phyloP scores from a whole-genome alignment of 2,113 vertebrate genomes.

The Colossoma macropomum region DNA sequence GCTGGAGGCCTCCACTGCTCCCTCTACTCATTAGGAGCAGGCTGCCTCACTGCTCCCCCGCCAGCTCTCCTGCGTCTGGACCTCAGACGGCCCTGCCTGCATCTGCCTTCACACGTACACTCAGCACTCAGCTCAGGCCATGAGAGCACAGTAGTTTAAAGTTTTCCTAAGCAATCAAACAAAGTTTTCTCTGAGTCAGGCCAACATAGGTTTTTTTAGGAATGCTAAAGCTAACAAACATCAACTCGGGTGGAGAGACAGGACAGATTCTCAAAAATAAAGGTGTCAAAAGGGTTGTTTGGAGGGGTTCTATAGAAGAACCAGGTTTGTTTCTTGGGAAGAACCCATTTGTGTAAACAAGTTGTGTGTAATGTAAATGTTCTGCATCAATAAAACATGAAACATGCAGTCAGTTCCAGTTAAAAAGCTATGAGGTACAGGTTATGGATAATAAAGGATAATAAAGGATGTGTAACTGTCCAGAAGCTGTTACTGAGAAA shows the following conservation, averaged over 20 bases:
- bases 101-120: neutral
- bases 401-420: too few relatives aligned
- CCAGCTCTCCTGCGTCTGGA: too few relatives aligned
- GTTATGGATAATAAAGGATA: too few relatives aligned
- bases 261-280: too few relatives aligned
- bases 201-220: neutral
- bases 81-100: too few relatives aligned
- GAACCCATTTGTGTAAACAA: neutral
- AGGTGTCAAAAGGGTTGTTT: neutral
- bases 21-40: slow-evolving; percentile 30
- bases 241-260: neutral
- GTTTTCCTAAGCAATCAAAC: neutral
- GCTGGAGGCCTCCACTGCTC: slow-evolving; percentile 15
- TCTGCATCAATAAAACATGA: too few relatives aligned
- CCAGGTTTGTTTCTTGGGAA: neutral
- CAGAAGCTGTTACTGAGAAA: too few relatives aligned
- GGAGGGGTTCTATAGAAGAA: neutral
- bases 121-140: neutral
- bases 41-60: neutral
- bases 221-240: neutral
- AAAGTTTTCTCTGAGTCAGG: neutral
- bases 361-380: too few relatives aligned
- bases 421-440: too few relatives aligned
- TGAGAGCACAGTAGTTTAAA: neutral
- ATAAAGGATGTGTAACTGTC: too few relatives aligned